These are phyloP conservation scores for Paguma larvata DNA, from an alignment of 2,797 vertebrate genomes.

Conservation along the genomic window DNA sequence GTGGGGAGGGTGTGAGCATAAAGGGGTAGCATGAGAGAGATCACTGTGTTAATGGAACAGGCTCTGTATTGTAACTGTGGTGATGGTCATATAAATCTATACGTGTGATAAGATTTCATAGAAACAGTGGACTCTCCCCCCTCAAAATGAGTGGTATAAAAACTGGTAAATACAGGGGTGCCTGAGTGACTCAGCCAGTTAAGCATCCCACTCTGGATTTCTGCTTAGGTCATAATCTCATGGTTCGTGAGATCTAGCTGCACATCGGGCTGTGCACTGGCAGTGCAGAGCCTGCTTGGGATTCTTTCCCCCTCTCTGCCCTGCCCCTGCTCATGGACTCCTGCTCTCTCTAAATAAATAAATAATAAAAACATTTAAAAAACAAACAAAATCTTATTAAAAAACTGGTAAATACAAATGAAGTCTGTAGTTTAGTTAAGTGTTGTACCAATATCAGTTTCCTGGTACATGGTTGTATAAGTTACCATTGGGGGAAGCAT, in stretches of 20 bases:
- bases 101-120: neutral
- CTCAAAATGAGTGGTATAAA: neutral
- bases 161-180: neutral
- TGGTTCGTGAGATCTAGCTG: too few species aligned
- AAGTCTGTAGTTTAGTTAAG: neutral
- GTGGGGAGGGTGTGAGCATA: neutral
- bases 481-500: neutral
- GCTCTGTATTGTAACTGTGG: neutral
- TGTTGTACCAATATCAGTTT: neutral
- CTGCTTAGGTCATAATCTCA: too few species aligned
- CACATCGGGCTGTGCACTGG: too few species aligned
- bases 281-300: too few species aligned
- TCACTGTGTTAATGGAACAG: neutral
- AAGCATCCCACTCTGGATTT: too few species aligned
- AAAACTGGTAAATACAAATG: neutral
- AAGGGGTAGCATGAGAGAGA: neutral
- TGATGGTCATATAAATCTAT: neutral
- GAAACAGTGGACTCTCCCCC: neutral
- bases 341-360: too few species aligned
- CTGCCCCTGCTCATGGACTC: too few species aligned
- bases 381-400: neutral
- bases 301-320: too few species aligned
- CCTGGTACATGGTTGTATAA: neutral
- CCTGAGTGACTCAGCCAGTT: too few species aligned
- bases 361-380: too few species aligned